Evolutionary conservation across 1,140 invertebrate genomes (phyloP), one percentile per base, ranked within the genome.

Genomic region (Acromyrmex echinatior): DNA sequence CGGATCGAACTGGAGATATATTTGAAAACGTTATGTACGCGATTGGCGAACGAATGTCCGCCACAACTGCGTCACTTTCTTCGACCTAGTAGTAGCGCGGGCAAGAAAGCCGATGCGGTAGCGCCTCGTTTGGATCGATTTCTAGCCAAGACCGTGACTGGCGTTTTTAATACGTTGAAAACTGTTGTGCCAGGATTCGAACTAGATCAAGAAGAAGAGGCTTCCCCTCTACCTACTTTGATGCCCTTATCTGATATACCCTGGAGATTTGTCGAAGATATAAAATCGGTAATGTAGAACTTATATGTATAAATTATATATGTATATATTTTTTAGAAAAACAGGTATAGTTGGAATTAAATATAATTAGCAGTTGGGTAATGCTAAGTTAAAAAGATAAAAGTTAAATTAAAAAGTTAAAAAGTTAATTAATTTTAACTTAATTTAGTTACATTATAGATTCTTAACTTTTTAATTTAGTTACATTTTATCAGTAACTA

Each of bases 151-250:
- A 94, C 94, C 6, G 94, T 95, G 3, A 95, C 91, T 25, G 94
- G 94, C 6, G 94, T 94, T 16, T 95, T 94, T 70, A 95, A 95
- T 62, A 95, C 94, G 0, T 68, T 95, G 18, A 95, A 91, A 87
- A 95, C 94, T 0, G 94, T 95, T 6, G 95, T 95, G 1, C 94
- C 94, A 35, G 94, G 94, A 9, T 95, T 95, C 39, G 95, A 95
- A 88, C 89, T 94, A 74, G 94, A 95, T 74, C 91, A 93, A 21
- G 94, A 95, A 49, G 94, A 95, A n/a, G 94, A 95, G 16, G 84
- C 81, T 35, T 18, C 87, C 14, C 90, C 92, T 6, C 70, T 93
- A 35, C 94, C 94, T 31, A 95, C 93, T 25, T 80, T 95, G 21
- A 95, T 95, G 93, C 92, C 94, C 1, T 73, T 95, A n/a, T 89